phyloP scores from a whole-genome alignment of 2,797 vertebrate species.

The Rhinophrynus dorsalis region DNA sequence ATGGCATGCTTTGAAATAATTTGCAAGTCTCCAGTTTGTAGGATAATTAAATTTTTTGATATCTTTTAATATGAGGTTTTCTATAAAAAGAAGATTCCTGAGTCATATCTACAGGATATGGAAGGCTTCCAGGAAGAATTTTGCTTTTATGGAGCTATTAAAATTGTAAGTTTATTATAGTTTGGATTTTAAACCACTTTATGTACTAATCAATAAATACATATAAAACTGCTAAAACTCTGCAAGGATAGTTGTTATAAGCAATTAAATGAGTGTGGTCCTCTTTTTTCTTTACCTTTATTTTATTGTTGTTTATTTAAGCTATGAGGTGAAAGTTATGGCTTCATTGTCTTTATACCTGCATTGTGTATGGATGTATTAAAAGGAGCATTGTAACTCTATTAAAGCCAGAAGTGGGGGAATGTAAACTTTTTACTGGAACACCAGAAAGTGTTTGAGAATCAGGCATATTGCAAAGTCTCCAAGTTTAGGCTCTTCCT shows the following conservation, averaged over 20 bases:
- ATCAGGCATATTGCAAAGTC: background rate
- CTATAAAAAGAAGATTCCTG: conserved; percentile 16
- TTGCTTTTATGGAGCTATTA: conserved; percentile 31
- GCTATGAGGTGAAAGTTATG: conserved; percentile 2
- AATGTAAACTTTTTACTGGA: background rate
- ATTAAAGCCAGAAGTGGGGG: background rate
- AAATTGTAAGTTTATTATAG: conserved; percentile 38
- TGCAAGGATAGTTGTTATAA: conserved; percentile 27
- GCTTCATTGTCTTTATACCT: conserved; percentile 4
- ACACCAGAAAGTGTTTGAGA: background rate
- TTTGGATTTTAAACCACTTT: conserved; percentile 35
- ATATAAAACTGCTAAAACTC: conserved; percentile 33
- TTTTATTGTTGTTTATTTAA: conserved; percentile 6
- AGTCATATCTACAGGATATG: conserved; percentile 21
- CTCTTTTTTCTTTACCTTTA: conserved; percentile 11
- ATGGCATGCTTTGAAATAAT: background rate
- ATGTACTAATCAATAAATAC: conserved; percentile 44
- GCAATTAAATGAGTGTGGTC: conserved; percentile 12
- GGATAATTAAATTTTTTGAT: conserved; percentile 10
- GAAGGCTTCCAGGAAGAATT: too few species aligned
- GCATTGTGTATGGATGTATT: conserved; percentile 5
- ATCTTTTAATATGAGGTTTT: background rate
- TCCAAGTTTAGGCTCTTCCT: background rate
- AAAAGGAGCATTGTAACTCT: background rate
- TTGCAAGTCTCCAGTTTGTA: background rate